Evolutionary conservation across 2,797 vertebrate species (phyloP), one percentile per base, ranked within the genome.

Genomic region (Gymnopithys bicolor): DNA sequence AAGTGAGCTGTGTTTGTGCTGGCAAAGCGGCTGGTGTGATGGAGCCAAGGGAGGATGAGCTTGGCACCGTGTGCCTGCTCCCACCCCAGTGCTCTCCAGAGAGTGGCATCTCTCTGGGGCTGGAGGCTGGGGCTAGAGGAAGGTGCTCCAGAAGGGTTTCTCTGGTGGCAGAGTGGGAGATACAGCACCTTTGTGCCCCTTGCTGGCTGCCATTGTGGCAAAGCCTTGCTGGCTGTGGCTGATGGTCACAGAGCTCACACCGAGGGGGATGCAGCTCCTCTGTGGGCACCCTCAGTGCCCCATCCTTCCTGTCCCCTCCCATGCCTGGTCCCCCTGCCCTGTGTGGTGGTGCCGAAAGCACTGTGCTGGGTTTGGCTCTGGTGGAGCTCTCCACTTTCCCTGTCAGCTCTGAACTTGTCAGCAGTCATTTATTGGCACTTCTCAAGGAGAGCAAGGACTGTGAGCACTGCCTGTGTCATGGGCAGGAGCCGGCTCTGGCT

Each of bases 321-420:
- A 1, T 0, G 0, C 22, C 3, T 1, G 17, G 19, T 68, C 37
- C 32, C 32, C 17, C 11, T 37, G 48, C 32, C 37, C 63, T 10
- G 12, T 0, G 0, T 1, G 0, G 62, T 60, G 62, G 43, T 68
- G 39, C 58, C 1, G 1, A 58, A 71, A 89, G 62, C 3, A 0
- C 70, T 2, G 1, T 3, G 37, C 63, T 0, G 2, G 12, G 43
- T 71, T 92, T 69, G 48, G 41, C 41, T 71, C 78, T 94, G 93
- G 73, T 90, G 71, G 64, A 76, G n/a, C 32, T n/a, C 62, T 75
- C 35, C 6, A 3, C 77, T 90, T 93, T 87, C 78, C 77, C 80
- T 46, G 90, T 58, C 81, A 84, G 74, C 75, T 60, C 89, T 5
- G 2, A 63, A 51, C 59, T 88, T 18, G 9, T 87, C 88, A 52